These are phyloP conservation scores for Euura lappo DNA, from an alignment of 1,140 invertebrate species.

Conservation along the genomic window DNA sequence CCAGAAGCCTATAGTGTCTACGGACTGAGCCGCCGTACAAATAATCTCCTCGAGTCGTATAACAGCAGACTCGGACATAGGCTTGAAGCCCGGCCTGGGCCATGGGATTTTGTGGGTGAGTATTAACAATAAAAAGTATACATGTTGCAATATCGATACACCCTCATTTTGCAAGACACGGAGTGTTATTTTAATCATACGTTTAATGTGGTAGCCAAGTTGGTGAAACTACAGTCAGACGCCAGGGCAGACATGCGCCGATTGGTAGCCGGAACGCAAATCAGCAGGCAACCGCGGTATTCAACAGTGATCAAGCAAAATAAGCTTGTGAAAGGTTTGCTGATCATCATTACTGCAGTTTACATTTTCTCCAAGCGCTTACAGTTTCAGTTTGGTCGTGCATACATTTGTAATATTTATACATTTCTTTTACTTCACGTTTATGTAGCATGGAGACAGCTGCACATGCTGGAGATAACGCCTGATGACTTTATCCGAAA, in stretches of 20 bases:
- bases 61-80: slow-evolving; percentile 3
- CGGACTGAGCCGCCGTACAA: slow-evolving; percentile 12
- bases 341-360: too few species aligned
- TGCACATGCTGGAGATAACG: slow-evolving; percentile 9
- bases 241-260: background rate
- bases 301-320: too few species aligned
- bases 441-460: slow-evolving; percentile 12
- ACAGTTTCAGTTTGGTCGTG: too few species aligned
- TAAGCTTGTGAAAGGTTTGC: too few species aligned
- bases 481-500: slow-evolving; percentile 4
- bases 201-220: slow-evolving; percentile 16
- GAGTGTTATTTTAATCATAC: background rate
- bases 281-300: too few species aligned
- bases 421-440: too few species aligned
- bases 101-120: slow-evolving; percentile 19
- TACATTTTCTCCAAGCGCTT: too few species aligned
- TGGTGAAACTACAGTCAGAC: slow-evolving; percentile 9
- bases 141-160: too few species aligned
- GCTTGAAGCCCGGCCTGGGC: slow-evolving; percentile 15
- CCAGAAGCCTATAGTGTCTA: slow-evolving; percentile 10
- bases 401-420: too few species aligned
- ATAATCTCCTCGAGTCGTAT: slow-evolving; percentile 14
- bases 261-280: background rate
- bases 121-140: background rate
- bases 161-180: too few species aligned